Conservation (phyloP, 2,888 invertebrate genomes). For the Yponomeuta malinellus region DNA sequence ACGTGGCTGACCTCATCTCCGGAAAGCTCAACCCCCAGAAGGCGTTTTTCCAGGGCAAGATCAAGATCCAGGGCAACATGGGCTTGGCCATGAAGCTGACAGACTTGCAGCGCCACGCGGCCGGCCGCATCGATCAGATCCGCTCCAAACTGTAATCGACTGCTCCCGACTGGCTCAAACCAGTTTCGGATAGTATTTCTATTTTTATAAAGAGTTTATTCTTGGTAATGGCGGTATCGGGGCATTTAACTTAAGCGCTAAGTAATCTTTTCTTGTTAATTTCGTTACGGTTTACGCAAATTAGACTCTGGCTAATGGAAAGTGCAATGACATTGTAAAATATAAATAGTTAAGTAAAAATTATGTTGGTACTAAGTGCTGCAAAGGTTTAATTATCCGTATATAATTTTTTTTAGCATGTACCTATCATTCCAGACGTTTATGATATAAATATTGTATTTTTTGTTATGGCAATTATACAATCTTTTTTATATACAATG, state of each 20-base stretch:
- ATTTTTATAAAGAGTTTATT: slow-evolving; percentile 18
- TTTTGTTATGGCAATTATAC: slow-evolving; percentile 38
- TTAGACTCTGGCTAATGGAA: neutral
- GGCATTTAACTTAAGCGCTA: slow-evolving; percentile 32
- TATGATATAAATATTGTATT: slow-evolving; percentile 28
- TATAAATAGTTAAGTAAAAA: neutral
- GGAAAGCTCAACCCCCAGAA: slow-evolving; percentile 96
- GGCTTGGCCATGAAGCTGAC: slow-evolving; percentile 96
- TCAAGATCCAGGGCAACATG: slow-evolving; percentile 98
- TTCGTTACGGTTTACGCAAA: neutral
- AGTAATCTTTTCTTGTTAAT: slow-evolving; percentile 7
- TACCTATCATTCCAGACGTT: slow-evolving; percentile 44
- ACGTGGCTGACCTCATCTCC: slow-evolving; percentile 90
- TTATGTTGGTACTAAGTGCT: neutral
- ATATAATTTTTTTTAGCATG: slow-evolving; percentile 8
- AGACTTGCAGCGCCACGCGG: slow-evolving; percentile 85
- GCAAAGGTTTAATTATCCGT: neutral
- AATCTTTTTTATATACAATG: slow-evolving; percentile 24
- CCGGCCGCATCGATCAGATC: slow-evolving; percentile 82
- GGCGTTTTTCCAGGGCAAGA: slow-evolving; percentile 96
- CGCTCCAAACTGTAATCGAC: slow-evolving; percentile 82
- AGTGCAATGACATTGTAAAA: neutral
- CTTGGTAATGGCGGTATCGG: slow-evolving; percentile 44
- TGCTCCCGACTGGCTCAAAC: slow-evolving; percentile 26
- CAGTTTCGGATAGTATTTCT: slow-evolving; percentile 21